Evolutionary conservation across 2,797 vertebrate genomes (phyloP), one percentile per base, ranked within the genome.

Genomic region (Emydoidea blandingii): DNA sequence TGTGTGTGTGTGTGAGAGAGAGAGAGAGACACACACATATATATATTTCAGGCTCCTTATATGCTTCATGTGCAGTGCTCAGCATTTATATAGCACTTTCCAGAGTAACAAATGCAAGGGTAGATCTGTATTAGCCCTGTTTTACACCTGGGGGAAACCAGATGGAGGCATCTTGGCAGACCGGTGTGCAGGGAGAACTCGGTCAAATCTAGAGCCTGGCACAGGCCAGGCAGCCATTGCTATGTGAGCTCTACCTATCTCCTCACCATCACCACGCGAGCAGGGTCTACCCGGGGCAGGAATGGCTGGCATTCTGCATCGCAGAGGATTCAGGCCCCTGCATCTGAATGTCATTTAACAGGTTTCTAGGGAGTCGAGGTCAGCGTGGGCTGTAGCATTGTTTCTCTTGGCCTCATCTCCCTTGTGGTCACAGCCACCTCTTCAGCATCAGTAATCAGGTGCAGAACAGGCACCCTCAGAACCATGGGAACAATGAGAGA

Each of bases 381-480:
- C 92, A 88, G 87, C 92, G 81, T 85, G 84, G 81, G 27, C 91
- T 92, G 89, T 65, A 92, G 92, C 59, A 0, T 79, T 72, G 81
- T 82, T 94, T 92, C 92, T 3, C 3, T 72, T 78, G 59, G 29
- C 59, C 54, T 87, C 2, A 0, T 87, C 86, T 96, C 90, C 52
- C 85, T 79, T 92, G 72, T 0, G 34, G 93, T 86, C 80, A 41
- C 87, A 80, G 83, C 0, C n/a, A 49, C 84, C 85, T 92, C 85
- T 93, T 90, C 76, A 87, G 89, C 34, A 0, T 79, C 94, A 94
- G 83, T 72, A 91, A 37, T 37, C 62, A 91, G 86, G 81, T 81
- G 91, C 94, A 78, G 87, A 72, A 91, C 14, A 84, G 76, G n/a
- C 79, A 47, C 88, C 50, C 65, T 54, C 79, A 91, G 87, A 6